Evolutionary conservation across 2,797 vertebrate genomes (phyloP).

Genomic region (Thripadectes ignobilis): DNA sequence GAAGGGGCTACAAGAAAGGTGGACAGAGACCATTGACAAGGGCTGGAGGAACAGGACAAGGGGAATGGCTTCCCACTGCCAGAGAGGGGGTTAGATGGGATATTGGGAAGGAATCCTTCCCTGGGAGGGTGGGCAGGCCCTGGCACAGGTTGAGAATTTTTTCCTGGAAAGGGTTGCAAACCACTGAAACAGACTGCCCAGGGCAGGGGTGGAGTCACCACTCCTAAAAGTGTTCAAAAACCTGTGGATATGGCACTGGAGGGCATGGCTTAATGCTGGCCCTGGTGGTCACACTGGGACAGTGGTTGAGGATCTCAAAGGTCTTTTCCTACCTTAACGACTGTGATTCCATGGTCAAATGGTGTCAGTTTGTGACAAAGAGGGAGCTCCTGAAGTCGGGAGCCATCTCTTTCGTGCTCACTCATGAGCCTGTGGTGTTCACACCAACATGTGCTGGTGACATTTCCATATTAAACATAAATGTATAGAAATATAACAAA

Average conservation of each 20-base stretch:
- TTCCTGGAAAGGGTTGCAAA: not conserved
- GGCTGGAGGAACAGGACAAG: rapidly evolving
- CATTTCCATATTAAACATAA: not conserved
- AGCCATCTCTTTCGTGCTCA: not conserved
- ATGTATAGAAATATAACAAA: not conserved
- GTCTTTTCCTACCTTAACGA: no score
- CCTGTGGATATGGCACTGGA: not conserved
- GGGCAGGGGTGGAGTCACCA: not conserved
- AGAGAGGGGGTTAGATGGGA: not conserved
- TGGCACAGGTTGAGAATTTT: not conserved
- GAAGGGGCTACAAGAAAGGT: not conserved
- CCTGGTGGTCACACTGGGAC: rapidly evolving
- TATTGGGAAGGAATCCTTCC: rapidly evolving
- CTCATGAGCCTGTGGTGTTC: not conserved
- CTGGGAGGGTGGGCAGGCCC: rapidly evolving
- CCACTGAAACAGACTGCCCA: not conserved
- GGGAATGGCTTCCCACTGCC: not conserved
- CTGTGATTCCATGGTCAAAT: not conserved
- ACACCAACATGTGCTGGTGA: not conserved
- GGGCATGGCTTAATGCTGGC: not conserved
- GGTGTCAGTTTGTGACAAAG: not conserved
- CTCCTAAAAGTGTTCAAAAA: not conserved
- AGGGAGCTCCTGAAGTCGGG: not conserved
- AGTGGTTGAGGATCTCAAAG: not conserved
- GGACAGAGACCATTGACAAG: not conserved